These are phyloP conservation scores for Ornithorhynchus anatinus DNA, from an alignment of 2,113 vertebrate genomes.

Conservation along the genomic window DNA sequence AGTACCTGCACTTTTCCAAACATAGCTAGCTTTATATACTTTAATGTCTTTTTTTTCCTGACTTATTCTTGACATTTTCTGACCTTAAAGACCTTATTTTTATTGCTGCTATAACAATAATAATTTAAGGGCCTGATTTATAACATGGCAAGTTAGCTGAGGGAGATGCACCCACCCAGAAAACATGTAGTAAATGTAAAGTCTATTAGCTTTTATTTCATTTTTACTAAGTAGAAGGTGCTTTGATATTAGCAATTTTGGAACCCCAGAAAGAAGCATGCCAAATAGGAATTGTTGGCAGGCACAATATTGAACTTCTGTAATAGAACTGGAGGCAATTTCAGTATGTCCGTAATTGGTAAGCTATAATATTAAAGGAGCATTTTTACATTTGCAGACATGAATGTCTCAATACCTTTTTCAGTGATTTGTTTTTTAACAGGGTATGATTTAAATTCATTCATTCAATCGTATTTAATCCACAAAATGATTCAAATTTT, in stretches of 20 bases:
- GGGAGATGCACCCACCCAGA: constrained; percentile 42
- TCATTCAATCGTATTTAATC: constrained; percentile 45
- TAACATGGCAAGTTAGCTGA: constrained; percentile 53
- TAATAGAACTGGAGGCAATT: constrained; percentile 21
- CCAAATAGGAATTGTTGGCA: constrained; percentile 41
- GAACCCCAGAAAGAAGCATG: constrained; percentile 44
- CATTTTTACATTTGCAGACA: constrained; percentile 49
- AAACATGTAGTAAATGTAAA: constrained; percentile 56
- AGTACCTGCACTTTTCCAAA: constrained; percentile 65
- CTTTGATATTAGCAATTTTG: constrained; percentile 27
- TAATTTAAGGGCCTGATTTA: constrained; percentile 67
- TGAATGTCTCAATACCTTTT: constrained; percentile 57
- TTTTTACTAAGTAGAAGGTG: constrained; percentile 56
- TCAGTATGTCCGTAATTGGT: constrained; percentile 20
- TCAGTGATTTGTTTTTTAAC: no score
- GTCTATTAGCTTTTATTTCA: constrained; percentile 32
- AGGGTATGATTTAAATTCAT: constrained; percentile 56
- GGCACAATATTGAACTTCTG: constrained; percentile 24
- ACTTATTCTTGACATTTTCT: constrained; percentile 66
- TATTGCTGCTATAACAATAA: constrained; percentile 67
- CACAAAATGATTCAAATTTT: constrained; percentile 11
- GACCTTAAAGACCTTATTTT: constrained; percentile 71
- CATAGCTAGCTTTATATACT: constrained; percentile 60
- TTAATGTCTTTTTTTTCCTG: constrained; percentile 66
- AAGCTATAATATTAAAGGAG: constrained; percentile 18